Base-by-base conservation (phyloP, 1,140 invertebrate genomes). In the Subanguina moxae region DNA sequence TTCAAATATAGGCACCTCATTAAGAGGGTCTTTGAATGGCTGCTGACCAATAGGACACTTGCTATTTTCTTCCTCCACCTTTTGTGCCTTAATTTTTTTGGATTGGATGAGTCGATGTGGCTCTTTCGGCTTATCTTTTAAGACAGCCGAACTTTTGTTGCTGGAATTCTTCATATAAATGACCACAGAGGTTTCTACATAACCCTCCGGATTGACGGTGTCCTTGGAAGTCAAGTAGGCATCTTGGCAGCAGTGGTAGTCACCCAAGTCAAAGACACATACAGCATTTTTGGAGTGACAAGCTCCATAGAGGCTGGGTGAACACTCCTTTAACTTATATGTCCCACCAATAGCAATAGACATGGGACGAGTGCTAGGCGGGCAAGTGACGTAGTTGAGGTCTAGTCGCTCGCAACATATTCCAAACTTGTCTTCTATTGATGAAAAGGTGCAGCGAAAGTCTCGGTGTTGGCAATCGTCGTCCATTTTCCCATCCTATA, bases 211-310 rank as follows among this genome's bases (percentile, higher is more conserved):
- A 15, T 52, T 15, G 8, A 7, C n/a, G 8, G 48, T 3, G n/a
- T 19, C n/a, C n/a, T 52, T 52, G n/a, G 23, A 52, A 5, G 15
- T 19, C n/a, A 21, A 5, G 48, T 52, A 21, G 15, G n/a, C n/a
- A 25, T 52, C 48, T 52, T 52, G n/a, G 48, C 48, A 52, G 17
- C 48, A 52, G 48, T 52, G 48, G 23, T 52, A 52, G 48, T 52
- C 48, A 5, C 48, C 48, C 48, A 52, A 21, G 23, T 52, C 48
- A 52, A 52, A 52, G 17, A 52, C 23, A 25, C 48, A 52, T 7
- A 25, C 48, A 25, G 48, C n/a, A 52, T 52, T 52, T 19, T 15
- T 1, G 23, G 23, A 52, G 3, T 52, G n/a, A 21, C 23, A 19
- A 21, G 48, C n/a, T 21, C 23, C n/a, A 52, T 25, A 52, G 23